Conservation (phyloP, 2,888 invertebrate genomes). For the Drosophila falleni region DNA sequence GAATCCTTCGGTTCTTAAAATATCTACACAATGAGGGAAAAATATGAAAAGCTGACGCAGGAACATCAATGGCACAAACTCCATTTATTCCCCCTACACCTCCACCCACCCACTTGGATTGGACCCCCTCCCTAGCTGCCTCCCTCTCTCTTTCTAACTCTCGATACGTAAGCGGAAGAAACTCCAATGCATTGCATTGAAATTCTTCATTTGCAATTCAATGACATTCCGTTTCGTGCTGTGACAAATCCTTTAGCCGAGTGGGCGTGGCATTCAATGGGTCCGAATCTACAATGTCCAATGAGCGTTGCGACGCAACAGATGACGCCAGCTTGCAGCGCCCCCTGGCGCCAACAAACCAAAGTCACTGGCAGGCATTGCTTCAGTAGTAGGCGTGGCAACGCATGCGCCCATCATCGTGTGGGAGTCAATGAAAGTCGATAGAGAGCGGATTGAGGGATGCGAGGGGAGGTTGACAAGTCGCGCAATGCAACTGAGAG, state of each 20-base stretch:
- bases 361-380: constrained; percentile 26
- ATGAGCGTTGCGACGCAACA: constrained; percentile 65
- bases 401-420: constrained; percentile 77
- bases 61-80: constrained; percentile 6
- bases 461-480: constrained; percentile 64
- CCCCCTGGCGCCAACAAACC: constrained; percentile 38
- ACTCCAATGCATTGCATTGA: constrained; percentile 80
- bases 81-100: not conserved
- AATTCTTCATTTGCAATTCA: constrained; percentile 80
- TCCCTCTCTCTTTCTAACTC: not conserved
- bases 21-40: constrained; percentile 69
- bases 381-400: constrained; percentile 82
- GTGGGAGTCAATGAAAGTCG: constrained; percentile 49
- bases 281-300: constrained; percentile 40
- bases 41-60: constrained; percentile 9
- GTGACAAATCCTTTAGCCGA: constrained; percentile 40
- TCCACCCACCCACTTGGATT: too few species aligned
- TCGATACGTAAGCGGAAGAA: constrained; percentile 25
- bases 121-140: not conserved
- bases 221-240: constrained; percentile 73
- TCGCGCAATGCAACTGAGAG: constrained; percentile 61
- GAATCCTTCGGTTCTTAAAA: constrained; percentile 82
- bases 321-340: constrained; percentile 63
- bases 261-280: constrained; percentile 60
- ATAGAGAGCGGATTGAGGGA: not conserved